Evolutionary conservation across 2,797 vertebrate species (phyloP).

Genomic region (Pachyuromys duprasi): DNA sequence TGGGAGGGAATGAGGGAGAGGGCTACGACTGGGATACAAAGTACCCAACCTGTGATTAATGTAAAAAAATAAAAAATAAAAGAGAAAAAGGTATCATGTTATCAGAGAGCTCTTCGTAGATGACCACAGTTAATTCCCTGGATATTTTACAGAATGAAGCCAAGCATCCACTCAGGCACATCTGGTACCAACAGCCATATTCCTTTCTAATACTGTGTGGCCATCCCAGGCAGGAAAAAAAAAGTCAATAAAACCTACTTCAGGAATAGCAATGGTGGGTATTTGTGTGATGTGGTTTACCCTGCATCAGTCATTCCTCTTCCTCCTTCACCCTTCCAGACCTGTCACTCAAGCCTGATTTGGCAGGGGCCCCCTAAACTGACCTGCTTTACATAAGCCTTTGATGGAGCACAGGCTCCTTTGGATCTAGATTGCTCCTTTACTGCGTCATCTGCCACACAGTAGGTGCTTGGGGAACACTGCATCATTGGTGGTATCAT

Average conservation of each 20-base stretch:
- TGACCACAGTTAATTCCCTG: not conserved
- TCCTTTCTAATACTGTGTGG: not conserved
- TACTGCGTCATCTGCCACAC: not conserved
- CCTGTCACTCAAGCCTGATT: not conserved
- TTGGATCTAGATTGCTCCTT: not conserved
- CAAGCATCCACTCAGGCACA: not conserved
- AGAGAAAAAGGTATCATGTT: too few species aligned
- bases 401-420: not conserved
- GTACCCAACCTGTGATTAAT: too few species aligned
- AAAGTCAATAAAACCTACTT: not conserved
- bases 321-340: not conserved
- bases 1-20: too few species aligned
- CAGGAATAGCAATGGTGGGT: not conserved
- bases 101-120: not conserved
- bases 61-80: too few species aligned
- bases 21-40: too few species aligned
- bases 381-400: not conserved
- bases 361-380: not conserved
- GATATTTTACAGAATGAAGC: conserved; percentile 12
- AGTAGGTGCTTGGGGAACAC: not conserved
- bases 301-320: not conserved
- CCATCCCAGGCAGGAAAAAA: not conserved
- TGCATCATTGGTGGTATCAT: not conserved
- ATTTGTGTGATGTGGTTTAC: not conserved
- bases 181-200: not conserved